Evolutionary conservation across 2,797 vertebrate species (phyloP), one percentile per base, ranked within the genome.

Genomic region (Acestrorhynchus altus): DNA sequence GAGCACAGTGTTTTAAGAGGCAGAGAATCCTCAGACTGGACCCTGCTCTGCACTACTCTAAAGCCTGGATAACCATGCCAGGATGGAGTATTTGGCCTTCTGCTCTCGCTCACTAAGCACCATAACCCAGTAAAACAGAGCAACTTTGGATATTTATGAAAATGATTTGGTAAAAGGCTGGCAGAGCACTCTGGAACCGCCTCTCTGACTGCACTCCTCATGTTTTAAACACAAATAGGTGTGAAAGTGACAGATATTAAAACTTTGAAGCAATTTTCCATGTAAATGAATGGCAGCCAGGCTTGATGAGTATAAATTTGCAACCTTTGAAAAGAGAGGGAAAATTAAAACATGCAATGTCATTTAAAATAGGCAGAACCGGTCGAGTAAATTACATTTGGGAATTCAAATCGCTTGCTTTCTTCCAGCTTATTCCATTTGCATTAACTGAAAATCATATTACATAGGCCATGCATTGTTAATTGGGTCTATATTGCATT

Each of bases 401-500:
- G 94, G 92, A 91, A 92, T 94, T 93, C 89, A 88, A 94, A 94
- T 94, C 92, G 85, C 88, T 88, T 80, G 83, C 91, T 84, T 89
- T 89, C 91, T 91, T 93, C 89, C 79, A 90, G 89, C 88, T 94
- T 94, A 93, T 94, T 93, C 90, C 92, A 94, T 93, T 93, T 93
- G 90, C 93, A 95, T 94, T 93, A 94, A 94, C 92, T 88, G 90
- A 87, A 95, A 96, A 95, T 95, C 92, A 92, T 81, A 95, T 94
- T 95, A 95, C 92, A 93, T 92, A 92, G 93, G 88, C 92, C 93
- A 95, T 94, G 94, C 94, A 94, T 94, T 95, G 94, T 95, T 95
- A 96, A 95, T 95, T 95, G 93, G 91, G 91, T 91, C 92, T 93
- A 92, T 93, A 95, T 93, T 94, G 94, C 93, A 95, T 95, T 95